Percentiles rank a stretch among this genome's conserved stretches.
These are phyloP conservation scores for Numida meleagris DNA, from an alignment of 2,113 vertebrate species.

Conservation along the genomic window DNA sequence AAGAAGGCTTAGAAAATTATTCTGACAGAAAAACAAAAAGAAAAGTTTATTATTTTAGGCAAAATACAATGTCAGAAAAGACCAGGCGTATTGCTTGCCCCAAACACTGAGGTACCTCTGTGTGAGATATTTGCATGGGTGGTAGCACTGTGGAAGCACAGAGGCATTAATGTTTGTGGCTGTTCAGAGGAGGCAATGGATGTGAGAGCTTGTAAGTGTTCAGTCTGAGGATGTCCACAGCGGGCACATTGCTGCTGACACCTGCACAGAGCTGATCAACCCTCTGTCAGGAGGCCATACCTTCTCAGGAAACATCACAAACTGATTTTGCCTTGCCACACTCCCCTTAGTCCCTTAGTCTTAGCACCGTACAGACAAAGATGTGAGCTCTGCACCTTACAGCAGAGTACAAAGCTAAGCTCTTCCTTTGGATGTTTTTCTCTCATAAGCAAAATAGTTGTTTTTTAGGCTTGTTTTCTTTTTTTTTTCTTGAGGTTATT, in stretches of 20 bases:
- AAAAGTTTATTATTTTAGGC: not conserved
- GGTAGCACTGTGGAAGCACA: not conserved
- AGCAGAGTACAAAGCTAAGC: not conserved
- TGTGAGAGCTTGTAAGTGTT: not conserved
- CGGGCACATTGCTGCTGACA: rapidly evolving
- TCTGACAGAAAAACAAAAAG: not conserved
- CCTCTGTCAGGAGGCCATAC: not conserved
- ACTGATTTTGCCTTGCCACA: not conserved
- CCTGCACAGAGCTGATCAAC: rapidly evolving
- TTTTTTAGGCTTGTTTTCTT: not conserved
- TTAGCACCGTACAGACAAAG: not conserved
- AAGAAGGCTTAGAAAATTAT: not conserved
- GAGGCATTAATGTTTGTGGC: not conserved
- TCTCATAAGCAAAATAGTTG: not conserved
- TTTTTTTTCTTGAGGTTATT: rapidly evolving
- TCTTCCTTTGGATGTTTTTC: not conserved
- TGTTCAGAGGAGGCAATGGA: not conserved
- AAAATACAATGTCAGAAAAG: not conserved
- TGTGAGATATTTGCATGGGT: not conserved
- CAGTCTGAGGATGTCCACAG: too few relatives aligned
- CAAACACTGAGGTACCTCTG: not conserved
- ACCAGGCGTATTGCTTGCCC: not conserved
- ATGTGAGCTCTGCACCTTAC: not conserved
- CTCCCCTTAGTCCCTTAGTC: not conserved
- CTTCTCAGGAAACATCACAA: not conserved